Conservation (phyloP, 1,140 invertebrate species). For the Lepidurus apus region DNA sequence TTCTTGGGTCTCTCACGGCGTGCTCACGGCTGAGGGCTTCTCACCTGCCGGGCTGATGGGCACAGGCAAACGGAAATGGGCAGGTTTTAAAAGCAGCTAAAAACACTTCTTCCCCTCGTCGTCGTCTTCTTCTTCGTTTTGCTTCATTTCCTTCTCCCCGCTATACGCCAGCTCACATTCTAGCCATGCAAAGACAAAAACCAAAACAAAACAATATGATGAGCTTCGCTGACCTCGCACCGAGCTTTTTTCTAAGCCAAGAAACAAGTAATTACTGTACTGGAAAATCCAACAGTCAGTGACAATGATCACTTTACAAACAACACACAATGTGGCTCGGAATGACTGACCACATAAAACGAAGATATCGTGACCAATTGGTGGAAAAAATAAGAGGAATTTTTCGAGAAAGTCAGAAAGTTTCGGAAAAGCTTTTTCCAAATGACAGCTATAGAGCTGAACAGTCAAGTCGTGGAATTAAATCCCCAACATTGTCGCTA, state of each 20-base stretch:
- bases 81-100: constrained; percentile 10
- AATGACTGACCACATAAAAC: too few species aligned
- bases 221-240: not conserved
- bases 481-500: too few species aligned
- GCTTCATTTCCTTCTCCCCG: not conserved
- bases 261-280: too few species aligned
- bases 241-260: not conserved
- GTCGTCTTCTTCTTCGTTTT: not conserved
- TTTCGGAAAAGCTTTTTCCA: too few species aligned
- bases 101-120: not conserved
- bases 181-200: not conserved
- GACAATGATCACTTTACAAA: too few species aligned
- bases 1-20: not conserved
- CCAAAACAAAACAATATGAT: not conserved
- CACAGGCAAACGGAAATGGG: not conserved
- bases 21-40: not conserved
- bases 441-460: too few species aligned
- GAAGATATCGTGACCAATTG: too few species aligned
- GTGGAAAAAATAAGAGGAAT: too few species aligned
- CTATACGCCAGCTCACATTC: not conserved
- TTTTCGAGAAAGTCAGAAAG: too few species aligned
- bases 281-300: too few species aligned
- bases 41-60: not conserved
- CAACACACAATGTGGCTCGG: too few species aligned
- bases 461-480: too few species aligned